Percentiles rank a stretch among this genome's conserved stretches.
These are phyloP conservation scores for Rhinella marina DNA, from an alignment of 2,797 vertebrate genomes.

Conservation along the genomic window DNA sequence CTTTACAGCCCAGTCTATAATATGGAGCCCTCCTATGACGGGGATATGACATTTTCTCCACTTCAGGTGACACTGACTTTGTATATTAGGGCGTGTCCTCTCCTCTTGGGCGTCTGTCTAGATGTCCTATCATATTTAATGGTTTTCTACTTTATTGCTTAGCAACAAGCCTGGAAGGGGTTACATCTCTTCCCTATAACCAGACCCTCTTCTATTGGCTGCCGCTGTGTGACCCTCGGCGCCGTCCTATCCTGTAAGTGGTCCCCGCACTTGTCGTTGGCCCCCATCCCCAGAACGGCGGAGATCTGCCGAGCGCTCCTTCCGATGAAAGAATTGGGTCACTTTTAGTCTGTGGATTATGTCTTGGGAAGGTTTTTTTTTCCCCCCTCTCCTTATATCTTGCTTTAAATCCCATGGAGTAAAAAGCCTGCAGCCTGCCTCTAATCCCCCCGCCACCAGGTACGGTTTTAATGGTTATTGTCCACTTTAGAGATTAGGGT, in stretches of 20 bases:
- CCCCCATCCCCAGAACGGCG: conserved; percentile 22
- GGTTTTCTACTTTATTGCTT: neutral
- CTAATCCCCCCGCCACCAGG: conserved; percentile 78
- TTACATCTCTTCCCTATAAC: conserved; percentile 4
- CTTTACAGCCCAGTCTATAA: too few relatives aligned
- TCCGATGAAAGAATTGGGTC: conserved; percentile 77
- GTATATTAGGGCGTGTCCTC: too few relatives aligned
- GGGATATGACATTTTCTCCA: too few relatives aligned
- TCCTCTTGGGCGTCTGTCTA: too few relatives aligned
- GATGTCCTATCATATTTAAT: neutral
- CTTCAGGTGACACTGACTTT: too few relatives aligned
- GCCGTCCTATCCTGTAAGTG: neutral
- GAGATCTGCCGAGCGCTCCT: conserved; percentile 66
- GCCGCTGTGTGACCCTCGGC: neutral
- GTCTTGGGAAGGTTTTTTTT: conserved; percentile 76
- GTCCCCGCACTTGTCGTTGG: neutral
- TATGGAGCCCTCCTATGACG: too few relatives aligned
- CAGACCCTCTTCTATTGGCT: neutral
- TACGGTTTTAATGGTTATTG: conserved; percentile 75
- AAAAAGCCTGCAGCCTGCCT: conserved; percentile 71
- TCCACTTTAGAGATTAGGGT: conserved; percentile 82
- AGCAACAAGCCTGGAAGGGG: neutral
- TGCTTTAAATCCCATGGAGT: conserved; percentile 74
- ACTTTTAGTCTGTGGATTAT: conserved; percentile 76
- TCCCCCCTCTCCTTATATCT: conserved; percentile 74